A percentile compares a stretch with the other conserved stretches of the same genome.
Conservation (phyloP, 2,888 invertebrate species). For the Drosophila macrospina region DNA sequence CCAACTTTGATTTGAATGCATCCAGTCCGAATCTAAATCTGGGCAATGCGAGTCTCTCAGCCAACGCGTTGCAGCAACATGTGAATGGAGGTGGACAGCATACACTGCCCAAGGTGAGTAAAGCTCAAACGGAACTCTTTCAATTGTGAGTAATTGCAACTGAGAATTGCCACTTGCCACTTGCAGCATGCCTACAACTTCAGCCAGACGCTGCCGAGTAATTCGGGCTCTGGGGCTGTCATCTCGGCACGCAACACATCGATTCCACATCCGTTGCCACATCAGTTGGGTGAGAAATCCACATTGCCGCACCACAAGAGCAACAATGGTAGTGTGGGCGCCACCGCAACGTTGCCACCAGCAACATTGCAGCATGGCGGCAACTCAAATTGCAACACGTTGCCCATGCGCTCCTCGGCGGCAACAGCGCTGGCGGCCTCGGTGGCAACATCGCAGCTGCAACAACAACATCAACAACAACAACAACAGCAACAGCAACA, state of each 20-base stretch:
- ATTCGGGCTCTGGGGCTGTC: conserved; percentile 60
- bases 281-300: conserved; percentile 81
- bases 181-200: conserved; percentile 75
- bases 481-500: conserved; percentile 22
- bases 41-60: conserved; percentile 50
- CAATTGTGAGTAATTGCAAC: conserved; percentile 2
- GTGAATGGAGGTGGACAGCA: conserved; percentile 62
- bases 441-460: conserved; percentile 12
- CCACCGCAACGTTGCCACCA: conserved; percentile 49
- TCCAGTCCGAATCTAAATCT: conserved; percentile 81
- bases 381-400: conserved; percentile 51
- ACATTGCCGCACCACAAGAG: conserved; percentile 55
- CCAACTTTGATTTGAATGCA: conserved; percentile 77
- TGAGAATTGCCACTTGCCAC: conserved; percentile 15
- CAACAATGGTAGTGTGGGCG: conserved; percentile 20
- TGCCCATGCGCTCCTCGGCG: conserved; percentile 65
- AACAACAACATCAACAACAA: neutral
- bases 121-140: accelerated
- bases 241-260: conserved; percentile 85
- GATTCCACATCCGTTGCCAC: conserved; percentile 86
- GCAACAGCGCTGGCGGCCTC: conserved; percentile 48
- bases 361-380: conserved; percentile 50
- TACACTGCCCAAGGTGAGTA: conserved; percentile 60
- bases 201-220: conserved; percentile 82
- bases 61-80: conserved; percentile 71